These are phyloP conservation scores for Onychomys arenicola DNA, from an alignment of 2,797 vertebrate genomes.

Conservation along the genomic window DNA sequence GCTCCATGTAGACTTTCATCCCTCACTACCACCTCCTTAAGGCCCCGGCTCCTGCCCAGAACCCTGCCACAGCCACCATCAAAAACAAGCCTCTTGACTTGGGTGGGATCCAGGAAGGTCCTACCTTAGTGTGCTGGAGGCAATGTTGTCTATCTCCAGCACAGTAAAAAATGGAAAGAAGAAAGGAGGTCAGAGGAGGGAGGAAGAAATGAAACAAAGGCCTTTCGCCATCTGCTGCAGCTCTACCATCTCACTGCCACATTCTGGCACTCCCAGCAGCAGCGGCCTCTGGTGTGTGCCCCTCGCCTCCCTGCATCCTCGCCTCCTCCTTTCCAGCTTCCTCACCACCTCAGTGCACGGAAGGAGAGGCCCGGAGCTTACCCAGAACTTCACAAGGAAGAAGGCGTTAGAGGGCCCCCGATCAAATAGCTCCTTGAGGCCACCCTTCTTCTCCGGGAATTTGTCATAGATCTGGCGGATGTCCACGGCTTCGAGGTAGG, in stretches of 20 bases:
- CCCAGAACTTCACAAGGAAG: slow-evolving; percentile 99
- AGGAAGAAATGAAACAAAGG: not conserved
- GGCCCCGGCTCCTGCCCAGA: not conserved
- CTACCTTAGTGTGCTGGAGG: not conserved
- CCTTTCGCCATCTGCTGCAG: fast-evolving
- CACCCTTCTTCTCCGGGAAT: slow-evolving; percentile 97
- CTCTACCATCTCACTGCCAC: fast-evolving
- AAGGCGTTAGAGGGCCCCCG: slow-evolving; percentile 95
- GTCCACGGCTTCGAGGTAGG: slow-evolving; percentile 97
- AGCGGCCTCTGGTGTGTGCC: not conserved
- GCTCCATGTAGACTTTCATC: fast-evolving
- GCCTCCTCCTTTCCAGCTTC: no score
- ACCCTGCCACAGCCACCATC: not conserved
- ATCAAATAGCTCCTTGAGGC: slow-evolving; percentile 97
- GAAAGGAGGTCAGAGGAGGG: not conserved
- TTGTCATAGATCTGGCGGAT: slow-evolving; percentile 98
- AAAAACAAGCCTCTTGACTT: not conserved
- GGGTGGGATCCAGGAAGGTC: not conserved
- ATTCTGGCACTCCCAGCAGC: not conserved
- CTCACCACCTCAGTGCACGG: not conserved
- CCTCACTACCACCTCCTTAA: no score
- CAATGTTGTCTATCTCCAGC: not conserved
- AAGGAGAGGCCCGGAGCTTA: slow-evolving; percentile 84
- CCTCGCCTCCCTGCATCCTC: fast-evolving
- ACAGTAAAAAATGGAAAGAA: not conserved